These are phyloP conservation scores for Drosophila pandora DNA, from an alignment of 1,140 invertebrate genomes.

Conservation along the genomic window DNA sequence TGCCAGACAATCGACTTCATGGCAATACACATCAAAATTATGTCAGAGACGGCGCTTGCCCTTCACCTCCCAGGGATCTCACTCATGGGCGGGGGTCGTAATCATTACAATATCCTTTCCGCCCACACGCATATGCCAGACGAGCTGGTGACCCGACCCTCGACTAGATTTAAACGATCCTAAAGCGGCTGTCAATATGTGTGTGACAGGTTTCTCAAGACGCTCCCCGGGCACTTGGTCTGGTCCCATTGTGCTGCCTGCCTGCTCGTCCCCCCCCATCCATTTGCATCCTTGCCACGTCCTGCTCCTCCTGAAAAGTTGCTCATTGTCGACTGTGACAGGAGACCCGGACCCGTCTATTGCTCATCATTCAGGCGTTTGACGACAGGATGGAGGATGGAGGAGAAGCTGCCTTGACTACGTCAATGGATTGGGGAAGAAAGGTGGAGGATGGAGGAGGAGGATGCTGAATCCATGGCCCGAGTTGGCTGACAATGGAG, in stretches of 20 bases:
- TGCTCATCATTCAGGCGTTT: conserved; percentile 80
- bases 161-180: conserved; percentile 54
- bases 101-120: conserved; percentile 38
- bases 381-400: conserved; percentile 18
- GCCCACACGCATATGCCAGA: conserved; percentile 42
- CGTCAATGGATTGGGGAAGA: conserved; percentile 37
- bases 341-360: conserved; percentile 62
- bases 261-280: conserved; percentile 26
- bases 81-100: background rate
- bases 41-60: conserved; percentile 36
- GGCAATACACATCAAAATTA: conserved; percentile 39
- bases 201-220: conserved; percentile 62
- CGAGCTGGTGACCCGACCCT: conserved; percentile 9
- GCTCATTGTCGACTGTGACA: conserved; percentile 75
- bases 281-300: conserved; percentile 26
- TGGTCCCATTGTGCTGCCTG: conserved; percentile 62
- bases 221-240: conserved; percentile 48
- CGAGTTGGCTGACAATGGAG: conserved; percentile 65
- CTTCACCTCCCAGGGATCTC: conserved; percentile 14
- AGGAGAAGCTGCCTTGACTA: conserved; percentile 38
- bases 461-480: conserved; percentile 35
- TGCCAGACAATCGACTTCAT: conserved; percentile 19
- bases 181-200: conserved; percentile 54
- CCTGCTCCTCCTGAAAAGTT: conserved; percentile 53
- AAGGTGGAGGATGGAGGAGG: background rate